phyloP scores from a whole-genome alignment of 2,113 vertebrate species.

The Forbesichthys agassizii region DNA sequence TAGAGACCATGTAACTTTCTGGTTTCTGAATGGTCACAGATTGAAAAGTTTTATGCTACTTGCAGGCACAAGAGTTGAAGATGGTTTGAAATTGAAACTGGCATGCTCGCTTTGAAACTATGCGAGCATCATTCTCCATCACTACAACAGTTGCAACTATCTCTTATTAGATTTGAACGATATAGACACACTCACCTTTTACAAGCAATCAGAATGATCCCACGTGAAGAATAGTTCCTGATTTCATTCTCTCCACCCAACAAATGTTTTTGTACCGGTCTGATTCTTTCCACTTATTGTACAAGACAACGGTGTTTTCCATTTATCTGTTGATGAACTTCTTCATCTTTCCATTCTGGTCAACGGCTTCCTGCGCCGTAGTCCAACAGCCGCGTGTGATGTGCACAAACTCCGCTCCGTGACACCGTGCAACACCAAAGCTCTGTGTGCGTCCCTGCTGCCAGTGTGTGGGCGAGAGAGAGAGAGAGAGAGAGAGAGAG shows the following conservation, averaged over 20 bases:
- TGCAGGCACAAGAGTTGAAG: too few relatives aligned
- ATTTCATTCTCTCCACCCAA: conserved; percentile 40
- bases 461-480: conserved; percentile 4
- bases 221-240: conserved; percentile 12
- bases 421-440: background rate
- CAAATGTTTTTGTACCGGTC: too few relatives aligned
- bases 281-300: background rate
- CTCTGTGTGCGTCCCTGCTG: background rate
- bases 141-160: too few relatives aligned
- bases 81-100: too few relatives aligned
- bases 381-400: background rate
- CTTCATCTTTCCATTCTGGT: conserved; percentile 39
- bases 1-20: too few relatives aligned
- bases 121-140: too few relatives aligned
- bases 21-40: too few relatives aligned
- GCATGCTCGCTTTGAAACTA: too few relatives aligned
- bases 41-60: too few relatives aligned
- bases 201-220: conserved; percentile 8
- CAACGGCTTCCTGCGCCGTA: conserved; percentile 57
- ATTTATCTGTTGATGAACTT: conserved; percentile 43
- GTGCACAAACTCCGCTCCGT: background rate
- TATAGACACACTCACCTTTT: too few relatives aligned
- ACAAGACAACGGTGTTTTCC: conserved; percentile 8
- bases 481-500: conserved; percentile 26
- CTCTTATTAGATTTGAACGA: too few relatives aligned